phyloP scores from a whole-genome alignment of 2,113 vertebrate species.

The Oxyruncus cristatus region DNA sequence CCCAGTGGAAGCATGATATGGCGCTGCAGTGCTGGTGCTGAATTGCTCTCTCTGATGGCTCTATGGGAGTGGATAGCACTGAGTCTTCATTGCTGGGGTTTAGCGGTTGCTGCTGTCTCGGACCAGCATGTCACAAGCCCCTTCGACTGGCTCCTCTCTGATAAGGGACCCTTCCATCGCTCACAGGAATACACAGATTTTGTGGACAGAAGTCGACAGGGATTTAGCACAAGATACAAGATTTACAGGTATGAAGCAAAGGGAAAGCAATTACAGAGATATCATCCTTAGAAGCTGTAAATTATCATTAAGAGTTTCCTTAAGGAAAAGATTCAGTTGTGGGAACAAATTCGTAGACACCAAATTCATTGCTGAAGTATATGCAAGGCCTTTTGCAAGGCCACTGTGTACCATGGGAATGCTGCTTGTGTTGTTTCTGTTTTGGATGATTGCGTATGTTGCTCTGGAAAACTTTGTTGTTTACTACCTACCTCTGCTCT shows the following conservation, averaged over 20 bases:
- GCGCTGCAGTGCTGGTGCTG: constrained; percentile 84
- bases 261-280: constrained; percentile 39
- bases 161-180: constrained; percentile 98
- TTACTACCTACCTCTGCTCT: not conserved
- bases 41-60: constrained; percentile 96
- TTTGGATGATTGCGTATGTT: not conserved
- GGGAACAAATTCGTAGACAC: not conserved
- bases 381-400: not conserved
- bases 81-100: constrained; percentile 95
- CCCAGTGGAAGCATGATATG: constrained; percentile 89
- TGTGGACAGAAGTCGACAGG: constrained; percentile 95
- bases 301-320: not conserved
- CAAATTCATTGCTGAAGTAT: not conserved
- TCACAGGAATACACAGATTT: constrained; percentile 97
- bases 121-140: constrained; percentile 92
- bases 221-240: constrained; percentile 98
- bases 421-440: constrained; percentile 14
- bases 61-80: constrained; percentile 94
- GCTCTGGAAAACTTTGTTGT: not conserved
- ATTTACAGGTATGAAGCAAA: constrained; percentile 92
- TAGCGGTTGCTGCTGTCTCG: constrained; percentile 82
- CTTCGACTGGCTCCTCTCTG: constrained; percentile 98
- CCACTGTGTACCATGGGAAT: not conserved
- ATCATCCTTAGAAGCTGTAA: not conserved
- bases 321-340: constrained; percentile 35